Evolutionary conservation across 2,113 vertebrate species (phyloP), one percentile per base, ranked within the genome.

Genomic region (Pseudolaguvia tuberculata): DNA sequence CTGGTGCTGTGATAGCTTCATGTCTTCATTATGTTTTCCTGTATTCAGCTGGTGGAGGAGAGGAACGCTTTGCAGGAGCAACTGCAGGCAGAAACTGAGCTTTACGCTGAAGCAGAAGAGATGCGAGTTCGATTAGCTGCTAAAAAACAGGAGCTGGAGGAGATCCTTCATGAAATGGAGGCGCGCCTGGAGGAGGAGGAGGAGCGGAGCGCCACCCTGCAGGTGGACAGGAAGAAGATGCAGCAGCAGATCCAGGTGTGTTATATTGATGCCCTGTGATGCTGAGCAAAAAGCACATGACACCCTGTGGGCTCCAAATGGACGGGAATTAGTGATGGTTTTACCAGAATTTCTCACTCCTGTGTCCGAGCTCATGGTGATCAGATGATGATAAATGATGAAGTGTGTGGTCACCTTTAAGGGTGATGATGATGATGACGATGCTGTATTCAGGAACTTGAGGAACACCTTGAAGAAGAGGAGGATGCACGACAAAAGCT

Each of bases 81-180:
- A 80, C 87, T 95, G 23, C 94, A 95, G 82, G 94, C 94, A 0
- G 94, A 95, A 81, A 95, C 94, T 0, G 94, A 95, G 80, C 86
- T 95, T 53, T 95, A 88, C 0, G 94, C 94, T 0, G 94, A 95
- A 83, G 94, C 94, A 0, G 93, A 94, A 82, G 94, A 95, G 85
- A 93, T 95, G 93, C 83, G 93, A 52, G 89, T 94, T 9, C 92
- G 93, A 7, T 83, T 94, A 77, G 90, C 90, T 0, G 90, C 91
- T 31, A 95, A 95, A 85, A 95, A 93, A 77, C 93, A 94, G 83
- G 94, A 95, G 85, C 86, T 95, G 75, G 94, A 95, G 78, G 94
- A 95, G 82, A 93, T 95, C 81, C 84, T 95, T 23, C 94, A 94
- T 0, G 94, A 95, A 84, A 93, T 95, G 94, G 94, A 95, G 81